Evolutionary conservation across 2,888 invertebrate species (phyloP), one percentile per base, ranked within the genome.

Genomic region (Aphidius colemani): DNA sequence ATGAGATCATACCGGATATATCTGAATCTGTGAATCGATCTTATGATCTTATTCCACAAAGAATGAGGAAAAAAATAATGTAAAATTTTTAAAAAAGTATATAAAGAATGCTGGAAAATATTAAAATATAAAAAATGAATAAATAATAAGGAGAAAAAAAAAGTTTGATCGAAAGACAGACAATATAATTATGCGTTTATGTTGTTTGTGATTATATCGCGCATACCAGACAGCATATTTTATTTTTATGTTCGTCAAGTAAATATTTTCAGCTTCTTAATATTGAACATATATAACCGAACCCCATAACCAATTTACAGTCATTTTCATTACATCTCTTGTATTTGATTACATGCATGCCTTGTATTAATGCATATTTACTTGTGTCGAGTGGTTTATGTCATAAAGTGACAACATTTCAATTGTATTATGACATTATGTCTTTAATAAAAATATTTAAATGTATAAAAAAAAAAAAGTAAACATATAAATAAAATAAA

Each of bases 101-200:
- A 13, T 13, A 30, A 30, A 30, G 5, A 30, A 30, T 30, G 5
- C 30, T 30, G 3, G 30, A 5, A 30, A 30, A 30, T 5, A 5
- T 59, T 45, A 46, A 41, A 58, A 63, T 30, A 40, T 18, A 53
- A 53, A 50, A 45, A 18, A 44, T 45, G 56, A 58, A 59, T 44
- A 59, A 45, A 45, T 18, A 39, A 51, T 53, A 11, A 7, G n/a
- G 40, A 30, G 30, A 30, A 18, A 18, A 18, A 18, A 18, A 2
- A 18, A 1, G 30, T 53, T 6, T 53, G 13, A 53, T 53, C 53
- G 40, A 10, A 53, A 13, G 43, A 41, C 53, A 13, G 43, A 43
- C 53, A 53, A 13, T 43, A 53, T 53, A n/a, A 53, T 53, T 53
- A 53, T 41, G 8, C n/a, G 7, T 53, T 7, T 43, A 43, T 11